These are phyloP conservation scores for Drosophila quadrilineata DNA, from an alignment of 1,140 invertebrate species.

Conservation along the genomic window DNA sequence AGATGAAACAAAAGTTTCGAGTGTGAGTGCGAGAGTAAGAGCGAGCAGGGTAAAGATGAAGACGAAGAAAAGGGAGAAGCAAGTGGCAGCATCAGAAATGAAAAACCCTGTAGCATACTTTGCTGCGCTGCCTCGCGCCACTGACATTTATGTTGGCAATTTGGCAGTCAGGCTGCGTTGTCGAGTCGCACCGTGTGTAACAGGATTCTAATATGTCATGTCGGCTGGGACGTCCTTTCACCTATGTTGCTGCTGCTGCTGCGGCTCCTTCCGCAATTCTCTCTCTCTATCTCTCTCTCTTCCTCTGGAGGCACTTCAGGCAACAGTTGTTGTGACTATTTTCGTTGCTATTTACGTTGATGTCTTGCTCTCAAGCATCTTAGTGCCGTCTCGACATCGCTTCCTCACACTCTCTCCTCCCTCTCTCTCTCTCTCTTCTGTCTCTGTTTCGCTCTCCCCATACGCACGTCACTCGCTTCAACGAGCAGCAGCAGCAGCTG, in stretches of 20 bases:
- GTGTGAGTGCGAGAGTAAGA: too few relatives aligned
- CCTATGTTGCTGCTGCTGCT: constrained; percentile 28
- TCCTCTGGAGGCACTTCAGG: constrained; percentile 21
- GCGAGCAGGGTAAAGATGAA: background rate
- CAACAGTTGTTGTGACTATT: constrained; percentile 60
- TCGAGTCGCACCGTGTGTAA: constrained; percentile 45
- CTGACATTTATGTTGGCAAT: constrained; percentile 78
- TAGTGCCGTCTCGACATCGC: constrained; percentile 17
- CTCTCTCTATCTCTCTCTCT: background rate
- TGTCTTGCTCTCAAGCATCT: constrained; percentile 58
- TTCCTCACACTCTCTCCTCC: too few relatives aligned
- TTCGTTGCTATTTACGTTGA: constrained; percentile 51
- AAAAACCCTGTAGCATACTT: constrained; percentile 68
- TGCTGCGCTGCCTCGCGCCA: constrained; percentile 22
- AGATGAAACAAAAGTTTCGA: background rate
- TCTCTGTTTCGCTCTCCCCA: background rate
- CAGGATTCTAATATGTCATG: constrained; percentile 78
- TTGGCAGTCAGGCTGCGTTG: constrained; percentile 70
- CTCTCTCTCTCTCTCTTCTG: background rate
- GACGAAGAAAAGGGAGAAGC: constrained; percentile 35
- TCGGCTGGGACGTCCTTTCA: constrained; percentile 72
- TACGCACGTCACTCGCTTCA: constrained; percentile 44
- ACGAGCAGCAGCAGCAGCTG: constrained; percentile 21
- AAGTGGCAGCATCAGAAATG: constrained; percentile 63
- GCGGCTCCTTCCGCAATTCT: constrained; percentile 3